Evolutionary conservation across 2,113 vertebrate genomes (phyloP), one percentile per base, ranked within the genome.

Genomic region (Coracopsis vasa): DNA sequence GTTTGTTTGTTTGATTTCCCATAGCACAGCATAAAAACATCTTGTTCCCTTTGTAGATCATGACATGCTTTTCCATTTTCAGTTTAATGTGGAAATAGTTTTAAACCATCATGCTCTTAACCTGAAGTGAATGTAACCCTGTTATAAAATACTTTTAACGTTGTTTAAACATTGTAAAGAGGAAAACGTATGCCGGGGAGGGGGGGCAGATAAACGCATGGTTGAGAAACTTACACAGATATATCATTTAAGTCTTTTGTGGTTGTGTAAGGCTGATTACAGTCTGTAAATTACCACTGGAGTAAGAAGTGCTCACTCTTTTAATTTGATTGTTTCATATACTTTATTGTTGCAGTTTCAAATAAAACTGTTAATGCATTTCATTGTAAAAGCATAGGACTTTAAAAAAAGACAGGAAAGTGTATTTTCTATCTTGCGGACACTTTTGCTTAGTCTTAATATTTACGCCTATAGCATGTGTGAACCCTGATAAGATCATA

Each of bases 401-500:
- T 97, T 96, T 39, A 65, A 72, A 84, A 84, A 95, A 87, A 61
- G 14, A 67, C 23, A 48, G 66, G 37, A n/a, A 84, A 66, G n/a
- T 73, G 47, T 16, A 15, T 74, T 54, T 94, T 91, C n/a, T 78
- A 23, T 15, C 6, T 85, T 33, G 6, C 92, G 66, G 35, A 35
- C 37, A 27, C 56, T 66, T 95, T 41, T 44, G 16, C 4, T 23
- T 64, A 41, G 64, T 72, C 2, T 73, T 69, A 13, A 4, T 71
- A 29, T 73, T 96, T 94, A 95, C 93, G 27, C 37, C 41, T 79
- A 1, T 42, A 79, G 71, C 11, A 0, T 88, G 48, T 95, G 73
- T 96, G 85, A 97, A 92, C 70, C 53, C 92, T 96, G 92, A 94
- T 97, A 91, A 97, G 51, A 58, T 94, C 79, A 21, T 97, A 39